Percentiles rank a stretch among this genome's conserved stretches.
These are phyloP conservation scores for Invenusta paracnida DNA, from an alignment of 2,888 invertebrate species.

Conservation along the genomic window DNA sequence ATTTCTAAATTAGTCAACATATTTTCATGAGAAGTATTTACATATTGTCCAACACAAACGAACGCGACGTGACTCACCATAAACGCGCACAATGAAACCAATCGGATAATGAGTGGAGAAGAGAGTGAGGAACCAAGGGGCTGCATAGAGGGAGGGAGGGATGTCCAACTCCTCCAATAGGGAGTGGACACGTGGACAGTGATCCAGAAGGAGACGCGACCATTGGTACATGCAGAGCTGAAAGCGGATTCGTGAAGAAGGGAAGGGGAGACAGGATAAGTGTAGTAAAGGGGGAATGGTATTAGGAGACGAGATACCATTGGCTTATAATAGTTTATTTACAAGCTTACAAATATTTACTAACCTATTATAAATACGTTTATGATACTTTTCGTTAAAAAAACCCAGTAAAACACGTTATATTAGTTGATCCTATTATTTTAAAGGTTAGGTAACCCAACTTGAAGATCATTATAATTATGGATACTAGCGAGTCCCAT, in stretches of 20 bases:
- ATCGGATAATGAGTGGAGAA: slow-evolving; percentile 89
- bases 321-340: too few species aligned
- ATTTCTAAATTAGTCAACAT: too few species aligned
- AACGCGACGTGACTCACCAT: slow-evolving; percentile 80
- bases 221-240: slow-evolving; percentile 79
- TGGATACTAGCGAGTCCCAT: too few species aligned
- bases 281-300: not conserved
- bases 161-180: slow-evolving; percentile 78
- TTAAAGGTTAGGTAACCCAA: too few species aligned
- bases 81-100: slow-evolving; percentile 81
- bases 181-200: slow-evolving; percentile 71
- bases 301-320: too few species aligned
- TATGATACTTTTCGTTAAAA: too few species aligned
- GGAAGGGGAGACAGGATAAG: not conserved
- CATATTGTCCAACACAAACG: too few species aligned
- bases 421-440: too few species aligned
- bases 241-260: slow-evolving; percentile 30
- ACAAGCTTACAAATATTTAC: not conserved
- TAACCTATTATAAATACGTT: not conserved
- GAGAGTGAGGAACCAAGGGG: slow-evolving; percentile 96
- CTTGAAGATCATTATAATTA: too few species aligned
- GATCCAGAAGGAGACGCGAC: slow-evolving; percentile 80
- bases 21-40: too few species aligned
- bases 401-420: too few species aligned
- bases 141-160: slow-evolving; percentile 92